phyloP scores from a whole-genome alignment of 2,797 vertebrate genomes.

The Lacerta viridis region DNA sequence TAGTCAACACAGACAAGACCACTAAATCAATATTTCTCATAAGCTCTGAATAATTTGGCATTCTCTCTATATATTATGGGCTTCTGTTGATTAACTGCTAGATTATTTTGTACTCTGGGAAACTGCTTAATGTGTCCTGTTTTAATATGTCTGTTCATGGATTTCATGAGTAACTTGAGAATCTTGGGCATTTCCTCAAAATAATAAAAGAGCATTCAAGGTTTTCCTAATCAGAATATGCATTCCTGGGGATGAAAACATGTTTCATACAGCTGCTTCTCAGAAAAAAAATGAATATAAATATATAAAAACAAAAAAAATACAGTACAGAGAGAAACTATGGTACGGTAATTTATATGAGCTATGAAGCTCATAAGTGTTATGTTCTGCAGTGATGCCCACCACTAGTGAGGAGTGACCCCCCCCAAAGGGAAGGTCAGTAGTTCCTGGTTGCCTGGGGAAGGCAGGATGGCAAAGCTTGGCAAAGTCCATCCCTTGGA shows the following conservation, averaged over 20 bases:
- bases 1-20: not conserved
- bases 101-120: not conserved
- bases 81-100: not conserved
- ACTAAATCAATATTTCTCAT: not conserved
- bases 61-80: fast-evolving
- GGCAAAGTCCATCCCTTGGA: too few species aligned
- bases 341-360: not conserved
- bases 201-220: not conserved
- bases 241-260: not conserved
- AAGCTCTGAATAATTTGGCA: not conserved
- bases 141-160: not conserved
- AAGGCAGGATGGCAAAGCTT: too few species aligned
- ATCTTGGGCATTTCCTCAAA: not conserved
- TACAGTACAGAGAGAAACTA: not conserved
- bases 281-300: too few species aligned
- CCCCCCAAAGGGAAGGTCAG: too few species aligned
- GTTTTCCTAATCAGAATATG: not conserved
- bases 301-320: not conserved
- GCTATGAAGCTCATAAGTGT: too few species aligned
- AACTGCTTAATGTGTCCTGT: not conserved
- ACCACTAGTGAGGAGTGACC: too few species aligned
- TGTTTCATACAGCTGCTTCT: not conserved
- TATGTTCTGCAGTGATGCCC: too few species aligned
- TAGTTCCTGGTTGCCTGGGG: too few species aligned
- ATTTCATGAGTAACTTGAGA: constrained; percentile 1